Evolutionary conservation across 2,888 invertebrate genomes (phyloP).

Genomic region (Hypena proboscidalis): DNA sequence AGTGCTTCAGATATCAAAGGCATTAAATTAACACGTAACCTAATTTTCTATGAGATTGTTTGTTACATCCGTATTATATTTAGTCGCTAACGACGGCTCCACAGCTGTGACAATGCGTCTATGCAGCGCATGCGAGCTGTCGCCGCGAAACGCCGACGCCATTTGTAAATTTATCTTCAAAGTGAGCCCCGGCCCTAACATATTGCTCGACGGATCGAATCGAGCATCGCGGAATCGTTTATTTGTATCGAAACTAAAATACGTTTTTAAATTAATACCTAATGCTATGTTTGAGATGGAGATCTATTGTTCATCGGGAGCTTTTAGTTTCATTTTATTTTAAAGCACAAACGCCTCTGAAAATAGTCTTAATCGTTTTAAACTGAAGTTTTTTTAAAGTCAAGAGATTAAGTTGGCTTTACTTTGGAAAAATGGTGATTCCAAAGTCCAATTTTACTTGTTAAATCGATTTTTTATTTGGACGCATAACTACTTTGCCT

Average conservation of each 20-base stretch:
- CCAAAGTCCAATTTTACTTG: too few species aligned
- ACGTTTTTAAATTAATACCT: conserved; percentile 62
- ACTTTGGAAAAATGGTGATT: too few species aligned
- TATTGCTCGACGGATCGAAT: conserved; percentile 64
- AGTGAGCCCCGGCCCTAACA: conserved; percentile 61
- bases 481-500: too few species aligned
- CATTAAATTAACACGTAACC: conserved; percentile 35
- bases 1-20: conserved; percentile 22
- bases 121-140: conserved; percentile 53
- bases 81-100: conserved; percentile 49
- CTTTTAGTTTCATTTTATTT: conserved; percentile 25
- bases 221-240: conserved; percentile 58
- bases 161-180: conserved; percentile 80
- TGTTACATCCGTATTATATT: conserved; percentile 47
- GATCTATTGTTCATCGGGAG: conserved; percentile 38
- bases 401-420: too few species aligned
- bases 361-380: not conserved
- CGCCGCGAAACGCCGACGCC: conserved; percentile 59
- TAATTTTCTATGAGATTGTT: conserved; percentile 36
- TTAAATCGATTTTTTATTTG: too few species aligned
- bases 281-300: conserved; percentile 40
- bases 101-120: conserved; percentile 73
- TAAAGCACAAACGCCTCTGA: not conserved
- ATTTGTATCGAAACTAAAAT: conserved; percentile 61
- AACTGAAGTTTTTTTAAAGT: not conserved